Percentiles rank a stretch among this genome's conserved stretches.
Evolutionary conservation across 2,888 invertebrate genomes (phyloP).

Genomic region (Apocheima hispidaria): DNA sequence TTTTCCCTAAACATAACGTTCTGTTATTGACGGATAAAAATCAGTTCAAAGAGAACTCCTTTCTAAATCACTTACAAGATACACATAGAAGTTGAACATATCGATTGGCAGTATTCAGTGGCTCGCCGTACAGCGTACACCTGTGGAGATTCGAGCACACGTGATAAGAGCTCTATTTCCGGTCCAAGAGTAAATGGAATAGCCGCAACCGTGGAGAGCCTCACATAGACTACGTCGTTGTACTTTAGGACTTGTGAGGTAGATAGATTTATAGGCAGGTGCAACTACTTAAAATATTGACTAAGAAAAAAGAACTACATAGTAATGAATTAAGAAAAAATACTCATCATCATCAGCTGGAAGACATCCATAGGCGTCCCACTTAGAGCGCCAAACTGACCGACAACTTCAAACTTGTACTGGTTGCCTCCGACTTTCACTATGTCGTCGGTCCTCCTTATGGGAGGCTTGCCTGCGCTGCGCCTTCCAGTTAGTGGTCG

Average conservation of each 20-base stretch:
- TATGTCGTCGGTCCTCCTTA: no score
- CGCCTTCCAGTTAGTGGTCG: no score
- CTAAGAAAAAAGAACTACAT: no score
- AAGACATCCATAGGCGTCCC: no score
- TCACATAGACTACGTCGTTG: conserved; percentile 41
- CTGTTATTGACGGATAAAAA: conserved; percentile 3
- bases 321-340: no score
- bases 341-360: no score
- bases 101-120: conserved; percentile 26
- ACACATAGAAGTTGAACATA: conserved; percentile 6
- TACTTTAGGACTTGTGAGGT: not conserved
- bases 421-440: no score
- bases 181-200: conserved; percentile 57
- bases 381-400: no score
- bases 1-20: not conserved
- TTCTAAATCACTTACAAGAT: conserved; percentile 16
- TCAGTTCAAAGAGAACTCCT: not conserved
- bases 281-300: not conserved
- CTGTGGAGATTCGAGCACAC: conserved; percentile 33
- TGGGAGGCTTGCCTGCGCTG: no score
- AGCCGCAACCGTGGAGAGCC: conserved; percentile 48
- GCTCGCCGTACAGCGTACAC: conserved; percentile 26
- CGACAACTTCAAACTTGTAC: no score
- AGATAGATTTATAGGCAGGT: not conserved
- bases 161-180: conserved; percentile 53